phyloP scores from a whole-genome alignment of 2,888 invertebrate genomes.

The Drosophila demipolita region DNA sequence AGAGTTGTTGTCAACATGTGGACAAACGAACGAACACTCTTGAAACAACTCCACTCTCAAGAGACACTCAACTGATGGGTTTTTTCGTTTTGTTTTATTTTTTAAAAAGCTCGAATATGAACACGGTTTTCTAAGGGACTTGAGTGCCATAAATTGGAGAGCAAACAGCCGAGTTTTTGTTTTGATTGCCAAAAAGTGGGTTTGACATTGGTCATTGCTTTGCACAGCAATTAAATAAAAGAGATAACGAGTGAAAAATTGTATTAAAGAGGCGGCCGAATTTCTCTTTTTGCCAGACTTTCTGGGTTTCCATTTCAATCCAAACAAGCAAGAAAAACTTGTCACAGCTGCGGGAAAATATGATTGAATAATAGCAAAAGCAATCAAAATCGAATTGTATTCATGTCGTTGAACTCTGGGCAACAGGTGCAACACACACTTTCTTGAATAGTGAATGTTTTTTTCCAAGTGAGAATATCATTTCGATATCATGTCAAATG shows the following conservation, averaged over 20 bases:
- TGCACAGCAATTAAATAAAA: conserved; percentile 62
- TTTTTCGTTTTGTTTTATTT: conserved; percentile 4
- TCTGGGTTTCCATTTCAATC: conserved; percentile 17
- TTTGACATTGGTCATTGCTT: conserved; percentile 35
- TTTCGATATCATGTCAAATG: background rate
- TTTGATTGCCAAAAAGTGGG: conserved; percentile 15
- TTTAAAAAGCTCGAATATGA: conserved; percentile 3
- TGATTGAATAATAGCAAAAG: conserved; percentile 61
- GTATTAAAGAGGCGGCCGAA: conserved; percentile 37
- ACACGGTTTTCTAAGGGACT: conserved; percentile 38
- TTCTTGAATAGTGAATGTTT: background rate
- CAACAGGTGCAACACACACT: conserved; percentile 45
- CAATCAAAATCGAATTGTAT: conserved; percentile 34
- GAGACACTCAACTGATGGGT: conserved; percentile 31
- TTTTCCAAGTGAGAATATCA: background rate
- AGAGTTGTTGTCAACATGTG: conserved; percentile 32
- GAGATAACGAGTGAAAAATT: conserved; percentile 1
- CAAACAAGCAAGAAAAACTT: conserved; percentile 27
- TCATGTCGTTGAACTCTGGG: conserved; percentile 40
- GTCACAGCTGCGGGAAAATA: conserved; percentile 63
- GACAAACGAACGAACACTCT: conserved; percentile 44
- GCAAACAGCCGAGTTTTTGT: conserved; percentile 34
- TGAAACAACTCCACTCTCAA: conserved; percentile 20
- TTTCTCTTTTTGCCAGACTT: conserved; percentile 49
- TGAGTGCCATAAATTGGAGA: conserved; percentile 64